Evolutionary conservation across 2,113 vertebrate genomes (phyloP).

Genomic region (Etia nguti): DNA sequence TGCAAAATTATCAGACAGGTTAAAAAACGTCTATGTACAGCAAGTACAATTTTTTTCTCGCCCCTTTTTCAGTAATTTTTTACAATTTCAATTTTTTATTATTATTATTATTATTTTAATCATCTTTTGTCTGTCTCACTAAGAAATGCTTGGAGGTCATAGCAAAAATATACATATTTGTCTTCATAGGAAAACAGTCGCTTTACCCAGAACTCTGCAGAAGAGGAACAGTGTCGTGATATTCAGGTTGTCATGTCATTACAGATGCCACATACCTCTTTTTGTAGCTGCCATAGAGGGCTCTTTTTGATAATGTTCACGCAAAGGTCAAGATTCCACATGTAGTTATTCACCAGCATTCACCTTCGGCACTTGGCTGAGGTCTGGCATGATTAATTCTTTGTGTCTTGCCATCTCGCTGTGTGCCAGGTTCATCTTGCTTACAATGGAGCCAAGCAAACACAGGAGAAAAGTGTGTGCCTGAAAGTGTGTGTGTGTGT

Average conservation of each 20-base stretch:
- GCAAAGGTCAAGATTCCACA: conserved; percentile 63
- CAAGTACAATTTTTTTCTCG: not conserved
- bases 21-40: not conserved
- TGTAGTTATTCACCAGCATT: conserved; percentile 43
- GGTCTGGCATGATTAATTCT: conserved; percentile 70
- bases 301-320: conserved; percentile 39
- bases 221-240: conserved; percentile 30
- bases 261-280: conserved; percentile 20
- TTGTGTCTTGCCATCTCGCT: conserved; percentile 57
- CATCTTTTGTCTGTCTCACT: not conserved
- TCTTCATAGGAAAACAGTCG: not conserved
- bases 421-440: conserved; percentile 59
- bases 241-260: conserved; percentile 37
- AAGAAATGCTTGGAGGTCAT: not conserved
- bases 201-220: not conserved
- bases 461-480: conserved; percentile 50
- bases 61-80: not conserved
- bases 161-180: not conserved
- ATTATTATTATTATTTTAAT: not conserved
- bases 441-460: conserved; percentile 69
- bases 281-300: not conserved
- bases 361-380: conserved; percentile 63
- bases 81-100: not conserved
- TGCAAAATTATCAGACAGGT: not conserved
- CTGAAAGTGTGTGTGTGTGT: conserved; percentile 7